Evolutionary conservation across 2,888 invertebrate species (phyloP).

Genomic region (Drosophila greeni): DNA sequence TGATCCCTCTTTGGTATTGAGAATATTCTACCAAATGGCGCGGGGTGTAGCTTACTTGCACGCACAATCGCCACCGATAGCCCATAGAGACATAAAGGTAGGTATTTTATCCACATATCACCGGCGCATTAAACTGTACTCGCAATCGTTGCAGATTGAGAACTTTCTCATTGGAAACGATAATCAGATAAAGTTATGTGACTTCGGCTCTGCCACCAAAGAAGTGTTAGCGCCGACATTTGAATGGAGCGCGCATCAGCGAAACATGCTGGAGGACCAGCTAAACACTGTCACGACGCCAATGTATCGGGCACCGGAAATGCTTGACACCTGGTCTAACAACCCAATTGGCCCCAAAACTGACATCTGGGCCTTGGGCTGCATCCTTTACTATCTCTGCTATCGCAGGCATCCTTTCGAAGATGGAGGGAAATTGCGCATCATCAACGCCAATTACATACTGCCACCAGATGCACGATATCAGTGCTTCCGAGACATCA

Average conservation of each 20-base stretch:
- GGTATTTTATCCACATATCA: not conserved
- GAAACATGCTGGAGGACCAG: slow-evolving; percentile 95
- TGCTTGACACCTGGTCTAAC: slow-evolving; percentile 98
- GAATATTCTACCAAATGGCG: slow-evolving; percentile 94
- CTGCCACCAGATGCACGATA: slow-evolving; percentile 90
- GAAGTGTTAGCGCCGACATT: slow-evolving; percentile 90
- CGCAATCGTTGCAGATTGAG: slow-evolving; percentile 83
- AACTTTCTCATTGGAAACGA: slow-evolving; percentile 93
- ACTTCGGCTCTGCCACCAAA: slow-evolving; percentile 96
- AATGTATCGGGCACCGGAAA: slow-evolving; percentile 99
- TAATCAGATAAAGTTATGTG: slow-evolving; percentile 95
- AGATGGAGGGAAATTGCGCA: slow-evolving; percentile 95
- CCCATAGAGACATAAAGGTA: slow-evolving; percentile 96
- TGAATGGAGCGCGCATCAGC: slow-evolving; percentile 94
- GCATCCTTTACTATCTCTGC: slow-evolving; percentile 94
- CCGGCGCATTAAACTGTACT: slow-evolving; percentile 9
- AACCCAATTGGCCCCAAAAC: slow-evolving; percentile 92
- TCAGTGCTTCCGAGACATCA: slow-evolving; percentile 92
- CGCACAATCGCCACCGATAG: slow-evolving; percentile 91
- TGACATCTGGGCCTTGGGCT: slow-evolving; percentile 98
- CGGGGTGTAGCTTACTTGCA: slow-evolving; percentile 96
- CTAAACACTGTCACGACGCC: slow-evolving; percentile 84
- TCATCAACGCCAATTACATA: slow-evolving; percentile 96
- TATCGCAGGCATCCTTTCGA: slow-evolving; percentile 98
- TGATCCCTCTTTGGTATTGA: slow-evolving; percentile 83